A percentile compares a stretch with the other conserved stretches of the same genome.
Evolutionary conservation across 2,113 vertebrate genomes (phyloP).

Genomic region (Thalassarche chlororhynchos): DNA sequence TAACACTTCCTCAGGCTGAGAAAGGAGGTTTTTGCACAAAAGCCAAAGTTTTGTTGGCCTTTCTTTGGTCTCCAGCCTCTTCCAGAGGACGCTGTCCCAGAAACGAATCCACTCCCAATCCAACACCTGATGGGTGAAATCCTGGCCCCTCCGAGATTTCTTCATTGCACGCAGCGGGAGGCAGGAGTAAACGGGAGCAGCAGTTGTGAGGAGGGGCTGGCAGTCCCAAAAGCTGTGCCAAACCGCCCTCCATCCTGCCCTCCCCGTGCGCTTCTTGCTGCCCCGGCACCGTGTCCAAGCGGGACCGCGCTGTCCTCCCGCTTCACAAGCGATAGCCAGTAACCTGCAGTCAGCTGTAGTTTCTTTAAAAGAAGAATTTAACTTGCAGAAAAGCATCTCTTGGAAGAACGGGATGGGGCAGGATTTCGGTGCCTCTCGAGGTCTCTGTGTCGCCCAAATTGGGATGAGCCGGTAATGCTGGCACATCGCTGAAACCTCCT

Average conservation of each 20-base stretch:
- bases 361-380: background rate
- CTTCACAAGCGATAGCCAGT: background rate
- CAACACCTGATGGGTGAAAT: background rate
- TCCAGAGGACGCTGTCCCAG: background rate
- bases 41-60: background rate
- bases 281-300: accelerated
- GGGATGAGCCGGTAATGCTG: background rate
- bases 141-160: background rate
- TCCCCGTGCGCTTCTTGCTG: accelerated
- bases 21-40: background rate
- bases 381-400: background rate
- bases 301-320: background rate
- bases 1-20: background rate
- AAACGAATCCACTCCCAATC: accelerated
- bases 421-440: background rate
- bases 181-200: background rate
- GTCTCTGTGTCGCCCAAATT: background rate
- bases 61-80: background rate
- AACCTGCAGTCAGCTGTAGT: background rate
- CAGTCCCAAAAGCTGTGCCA: background rate
- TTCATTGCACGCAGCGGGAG: background rate
- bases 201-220: background rate
- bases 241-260: background rate
- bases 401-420: background rate
- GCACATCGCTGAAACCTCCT: background rate